Conservation (phyloP, 2,797 vertebrate genomes). For the Microctenopoma steveboyesi region DNA sequence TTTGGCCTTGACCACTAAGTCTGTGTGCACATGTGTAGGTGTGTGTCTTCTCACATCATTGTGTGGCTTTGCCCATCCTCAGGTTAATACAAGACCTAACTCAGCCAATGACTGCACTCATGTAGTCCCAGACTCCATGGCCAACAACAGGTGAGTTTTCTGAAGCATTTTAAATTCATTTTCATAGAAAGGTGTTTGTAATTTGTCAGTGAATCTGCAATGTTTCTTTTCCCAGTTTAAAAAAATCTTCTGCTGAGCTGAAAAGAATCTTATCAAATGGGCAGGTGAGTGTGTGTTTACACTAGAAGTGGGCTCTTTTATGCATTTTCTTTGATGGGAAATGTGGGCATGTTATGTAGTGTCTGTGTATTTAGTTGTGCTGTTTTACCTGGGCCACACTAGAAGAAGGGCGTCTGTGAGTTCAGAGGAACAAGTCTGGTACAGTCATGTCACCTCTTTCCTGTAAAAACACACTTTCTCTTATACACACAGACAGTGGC, state of each 20-base stretch:
- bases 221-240: constrained; percentile 82
- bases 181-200: constrained; percentile 6
- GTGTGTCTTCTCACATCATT: constrained; percentile 25
- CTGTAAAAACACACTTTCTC: neutral
- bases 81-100: constrained; percentile 95
- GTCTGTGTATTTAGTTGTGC: constrained; percentile 76
- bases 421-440: constrained; percentile 1
- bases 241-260: constrained; percentile 97
- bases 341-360: constrained; percentile 69
- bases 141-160: constrained; percentile 92
- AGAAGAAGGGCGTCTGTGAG: constrained; percentile 7
- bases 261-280: constrained; percentile 96
- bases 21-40: constrained; percentile 1
- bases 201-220: constrained; percentile 6
- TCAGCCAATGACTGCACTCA: constrained; percentile 87
- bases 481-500: constrained; percentile 62
- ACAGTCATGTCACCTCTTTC: constrained; percentile 2
- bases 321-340: constrained; percentile 85
- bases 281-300: constrained; percentile 85
- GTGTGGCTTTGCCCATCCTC: constrained; percentile 43
- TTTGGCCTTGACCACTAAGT: constrained; percentile 58
- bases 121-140: constrained; percentile 85
- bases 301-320: constrained; percentile 84
- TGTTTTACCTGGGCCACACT: constrained; percentile 48
- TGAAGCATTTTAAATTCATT: neutral